These are phyloP conservation scores for Astreopora myriophthalma DNA, from an alignment of 64 coral and sea anemone genomes.

Conservation along the genomic window DNA sequence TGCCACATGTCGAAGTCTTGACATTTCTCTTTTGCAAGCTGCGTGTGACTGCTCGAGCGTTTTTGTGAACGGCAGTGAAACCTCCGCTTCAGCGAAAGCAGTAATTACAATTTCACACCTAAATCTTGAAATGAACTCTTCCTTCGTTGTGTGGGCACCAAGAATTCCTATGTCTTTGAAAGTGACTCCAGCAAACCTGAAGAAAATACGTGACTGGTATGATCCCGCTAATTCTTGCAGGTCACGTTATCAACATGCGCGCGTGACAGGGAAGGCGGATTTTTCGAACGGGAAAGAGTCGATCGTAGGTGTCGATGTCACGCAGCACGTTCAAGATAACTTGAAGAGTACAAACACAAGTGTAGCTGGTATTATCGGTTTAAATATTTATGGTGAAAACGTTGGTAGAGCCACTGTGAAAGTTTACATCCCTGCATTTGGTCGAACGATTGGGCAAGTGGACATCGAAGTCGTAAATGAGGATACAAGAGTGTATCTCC, in stretches of 20 bases:
- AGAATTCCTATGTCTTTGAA: slow-evolving; percentile 3
- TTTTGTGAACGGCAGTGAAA: slow-evolving; percentile 62
- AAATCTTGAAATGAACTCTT: slow-evolving; percentile 4
- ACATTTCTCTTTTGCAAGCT: slow-evolving; percentile 39
- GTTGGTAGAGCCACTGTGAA: background rate
- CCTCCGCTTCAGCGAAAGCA: background rate
- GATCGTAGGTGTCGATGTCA: slow-evolving; percentile 39
- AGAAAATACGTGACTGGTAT: slow-evolving; percentile 53
- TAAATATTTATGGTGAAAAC: slow-evolving; percentile 22
- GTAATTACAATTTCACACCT: background rate
- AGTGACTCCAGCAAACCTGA: slow-evolving; percentile 42
- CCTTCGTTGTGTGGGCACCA: slow-evolving; percentile 45
- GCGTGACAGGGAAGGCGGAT: slow-evolving; percentile 31
- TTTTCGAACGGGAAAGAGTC: slow-evolving; percentile 21
- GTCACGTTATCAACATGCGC: slow-evolving; percentile 65
- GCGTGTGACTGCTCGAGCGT: slow-evolving; percentile 37
- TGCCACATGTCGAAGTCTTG: slow-evolving; percentile 18
- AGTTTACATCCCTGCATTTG: background rate
- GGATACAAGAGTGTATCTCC: slow-evolving; percentile 47
- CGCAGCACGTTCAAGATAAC: slow-evolving; percentile 9
- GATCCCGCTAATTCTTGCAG: slow-evolving; percentile 59
- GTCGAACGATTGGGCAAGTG: background rate
- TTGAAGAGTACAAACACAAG: slow-evolving; percentile 50
- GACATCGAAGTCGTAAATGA: slow-evolving; percentile 15
- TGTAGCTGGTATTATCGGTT: slow-evolving; percentile 25